Evolutionary conservation across 92 coral and sea anemone genomes (phyloP).

Genomic region (Paramuricea clavata): DNA sequence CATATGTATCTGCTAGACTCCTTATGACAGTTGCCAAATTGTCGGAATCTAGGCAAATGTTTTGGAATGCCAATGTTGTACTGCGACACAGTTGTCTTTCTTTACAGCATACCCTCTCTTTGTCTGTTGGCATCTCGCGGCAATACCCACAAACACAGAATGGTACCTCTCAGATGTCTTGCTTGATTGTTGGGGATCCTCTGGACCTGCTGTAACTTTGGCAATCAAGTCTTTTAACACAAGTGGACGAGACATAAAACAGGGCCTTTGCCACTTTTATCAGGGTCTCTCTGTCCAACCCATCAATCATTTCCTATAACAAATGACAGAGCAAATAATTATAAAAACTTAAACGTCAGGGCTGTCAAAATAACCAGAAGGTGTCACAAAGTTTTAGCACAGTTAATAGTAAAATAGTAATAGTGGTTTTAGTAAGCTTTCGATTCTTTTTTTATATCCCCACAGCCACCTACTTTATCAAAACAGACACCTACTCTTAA

Average conservation of each 20-base stretch:
- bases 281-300: constrained; percentile 9
- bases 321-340: not conserved
- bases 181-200: not conserved
- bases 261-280: constrained; percentile 20
- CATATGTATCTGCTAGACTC: constrained; percentile 61
- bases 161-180: constrained; percentile 17
- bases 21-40: constrained; percentile 43
- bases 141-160: constrained; percentile 52
- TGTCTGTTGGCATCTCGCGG: constrained; percentile 37
- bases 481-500: no score
- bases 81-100: no score
- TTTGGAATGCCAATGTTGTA: constrained; percentile 30
- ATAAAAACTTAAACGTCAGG: not conserved
- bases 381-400: no score
- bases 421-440: no score
- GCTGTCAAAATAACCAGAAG: no score
- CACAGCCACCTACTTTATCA: no score
- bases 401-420: no score
- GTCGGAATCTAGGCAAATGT: constrained; percentile 53
- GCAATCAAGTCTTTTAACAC: constrained; percentile 43
- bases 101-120: constrained; percentile 41
- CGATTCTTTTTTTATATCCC: no score
- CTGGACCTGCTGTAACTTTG: not conserved
- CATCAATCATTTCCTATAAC: constrained; percentile 17
- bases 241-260: constrained; percentile 25